Evolutionary conservation across 2,797 vertebrate genomes (phyloP), one percentile per base, ranked within the genome.

Genomic region (Alcedo atthis): DNA sequence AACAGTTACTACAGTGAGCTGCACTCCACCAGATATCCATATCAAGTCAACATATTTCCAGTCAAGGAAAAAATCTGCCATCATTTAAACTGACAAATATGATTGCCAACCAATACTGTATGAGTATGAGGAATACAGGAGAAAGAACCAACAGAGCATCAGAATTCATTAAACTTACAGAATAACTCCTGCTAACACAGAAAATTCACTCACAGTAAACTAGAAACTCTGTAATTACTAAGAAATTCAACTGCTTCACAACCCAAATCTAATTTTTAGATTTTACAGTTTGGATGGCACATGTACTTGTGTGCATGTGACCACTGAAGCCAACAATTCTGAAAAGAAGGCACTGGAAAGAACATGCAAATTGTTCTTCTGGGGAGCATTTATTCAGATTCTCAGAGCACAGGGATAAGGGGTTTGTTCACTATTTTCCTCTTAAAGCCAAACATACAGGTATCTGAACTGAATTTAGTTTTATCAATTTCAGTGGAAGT

Each of bases 61-160:
- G 42, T 11, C 40, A 79, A 74, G 21, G 21, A 74, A 49, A 64
- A 55, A 55, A 30, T 3, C 37, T 32, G 37, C 48, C 37, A 42
- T 2, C 37, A 43, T 28, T 73, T 77, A 22, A 53, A 55, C 51
- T 40, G n/a, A 45, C 28, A 53, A 45, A 24, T 5, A 6, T 12
- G 15, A 73, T 2, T 54, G 25, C 21, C 59, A 74, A 51, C 35
- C 33, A 68, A 40, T 49, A 33, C 24, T n/a, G 6, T 21, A 40
- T 3, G 15, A 20, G 17, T 9, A 32, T 1, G 1, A 55, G 18
- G 8, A 20, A 48, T 18, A 37, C 2, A 5, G 49, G 2, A 53
- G 48, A 80, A 86, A 68, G 30, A 66, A 61, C 2, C 2, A 3
- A 57, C 15, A 19, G 25, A 59, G 8, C 7, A 53, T 9, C 14